These are phyloP conservation scores for Nothobranchius furzeri DNA, from an alignment of 2,113 vertebrate genomes.

Conservation along the genomic window DNA sequence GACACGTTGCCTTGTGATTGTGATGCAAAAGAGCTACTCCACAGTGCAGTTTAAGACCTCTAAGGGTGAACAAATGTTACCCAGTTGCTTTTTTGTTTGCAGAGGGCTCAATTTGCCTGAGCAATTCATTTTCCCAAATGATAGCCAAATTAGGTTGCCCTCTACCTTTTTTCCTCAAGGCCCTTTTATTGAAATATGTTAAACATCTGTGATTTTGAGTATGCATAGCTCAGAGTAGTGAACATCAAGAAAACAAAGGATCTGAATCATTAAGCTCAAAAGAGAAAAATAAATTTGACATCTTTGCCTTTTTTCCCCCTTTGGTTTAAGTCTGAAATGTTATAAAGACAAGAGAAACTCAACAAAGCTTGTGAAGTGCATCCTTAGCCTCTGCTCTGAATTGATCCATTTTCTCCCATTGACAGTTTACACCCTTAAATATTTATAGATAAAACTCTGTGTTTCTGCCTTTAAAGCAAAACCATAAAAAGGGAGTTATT, in stretches of 20 bases:
- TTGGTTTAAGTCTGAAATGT: conserved; percentile 9
- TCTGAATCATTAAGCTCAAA: neutral
- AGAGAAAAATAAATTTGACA: conserved; percentile 9
- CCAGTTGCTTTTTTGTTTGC: conserved; percentile 63
- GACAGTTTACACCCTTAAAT: conserved; percentile 35
- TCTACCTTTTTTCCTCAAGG: neutral
- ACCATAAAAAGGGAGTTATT: conserved; percentile 14
- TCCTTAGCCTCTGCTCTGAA: conserved; percentile 18
- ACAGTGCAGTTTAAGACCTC: conserved; percentile 66
- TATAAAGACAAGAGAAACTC: conserved; percentile 4
- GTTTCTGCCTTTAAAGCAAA: conserved; percentile 18
- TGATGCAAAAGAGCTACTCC: conserved; percentile 60
- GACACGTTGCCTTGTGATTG: conserved; percentile 64
- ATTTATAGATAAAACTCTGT: conserved; percentile 29
- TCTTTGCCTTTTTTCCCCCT: conserved; percentile 1
- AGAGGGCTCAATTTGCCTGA: conserved; percentile 44
- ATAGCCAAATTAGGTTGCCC: conserved; percentile 58
- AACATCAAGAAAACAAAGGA: neutral
- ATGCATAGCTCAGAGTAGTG: neutral
- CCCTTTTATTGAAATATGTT: neutral
- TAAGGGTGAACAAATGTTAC: conserved; percentile 59
- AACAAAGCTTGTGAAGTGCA: conserved; percentile 5
- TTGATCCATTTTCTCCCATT: conserved; percentile 1
- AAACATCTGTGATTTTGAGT: neutral
- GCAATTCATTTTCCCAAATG: conserved; percentile 54